Conservation (phyloP, 2,113 vertebrate species). For the Amia ocellicauda region DNA sequence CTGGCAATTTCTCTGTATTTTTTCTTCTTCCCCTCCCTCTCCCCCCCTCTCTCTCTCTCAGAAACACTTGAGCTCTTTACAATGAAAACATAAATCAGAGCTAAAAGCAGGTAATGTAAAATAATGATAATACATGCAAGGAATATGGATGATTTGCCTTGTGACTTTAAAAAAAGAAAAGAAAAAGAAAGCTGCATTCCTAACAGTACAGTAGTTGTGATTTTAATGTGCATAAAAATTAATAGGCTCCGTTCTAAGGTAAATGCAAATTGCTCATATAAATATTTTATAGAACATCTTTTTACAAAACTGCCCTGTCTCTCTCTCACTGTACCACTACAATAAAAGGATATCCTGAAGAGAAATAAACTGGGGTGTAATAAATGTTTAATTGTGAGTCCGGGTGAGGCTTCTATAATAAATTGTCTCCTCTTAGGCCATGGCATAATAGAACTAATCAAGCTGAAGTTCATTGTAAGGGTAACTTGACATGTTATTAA, state of each 20-base stretch:
- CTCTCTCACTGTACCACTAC: background rate
- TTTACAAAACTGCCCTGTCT: background rate
- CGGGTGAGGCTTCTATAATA: background rate
- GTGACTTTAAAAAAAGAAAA: background rate
- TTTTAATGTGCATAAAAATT: background rate
- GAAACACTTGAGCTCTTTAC: background rate
- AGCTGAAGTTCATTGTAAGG: background rate
- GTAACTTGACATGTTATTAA: too few relatives aligned
- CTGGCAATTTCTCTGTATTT: background rate
- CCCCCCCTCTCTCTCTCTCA: too few relatives aligned
- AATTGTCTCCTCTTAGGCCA: too few relatives aligned
- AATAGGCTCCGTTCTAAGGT: background rate
- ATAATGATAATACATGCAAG: background rate
- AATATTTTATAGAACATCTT: constrained; percentile 2
- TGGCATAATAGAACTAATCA: constrained; percentile 1
- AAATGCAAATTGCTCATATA: constrained; percentile 4
- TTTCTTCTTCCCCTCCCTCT: too few relatives aligned
- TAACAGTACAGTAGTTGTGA: background rate
- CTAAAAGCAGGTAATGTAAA: background rate
- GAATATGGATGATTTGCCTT: background rate
- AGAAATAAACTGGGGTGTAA: background rate
- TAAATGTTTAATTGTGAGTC: background rate
- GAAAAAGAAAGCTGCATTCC: background rate
- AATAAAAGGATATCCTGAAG: background rate
- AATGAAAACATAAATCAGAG: background rate